Conservation (phyloP, 2,113 vertebrate species). For the Cinclus cinclus region DNA sequence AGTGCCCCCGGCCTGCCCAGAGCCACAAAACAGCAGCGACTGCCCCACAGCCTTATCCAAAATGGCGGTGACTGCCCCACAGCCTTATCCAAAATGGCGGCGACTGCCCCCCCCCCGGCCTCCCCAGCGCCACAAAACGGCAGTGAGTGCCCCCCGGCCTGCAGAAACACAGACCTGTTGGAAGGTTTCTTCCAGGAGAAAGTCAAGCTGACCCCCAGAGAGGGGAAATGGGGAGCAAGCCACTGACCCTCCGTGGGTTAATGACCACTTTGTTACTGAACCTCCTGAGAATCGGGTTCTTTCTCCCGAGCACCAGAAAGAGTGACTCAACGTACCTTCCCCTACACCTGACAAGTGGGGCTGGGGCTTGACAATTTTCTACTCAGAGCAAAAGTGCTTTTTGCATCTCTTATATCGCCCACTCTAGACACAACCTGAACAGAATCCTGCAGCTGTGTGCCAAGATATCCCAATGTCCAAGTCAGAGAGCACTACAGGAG, state of each 20-base stretch:
- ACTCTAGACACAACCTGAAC: neutral
- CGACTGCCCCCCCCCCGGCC: too few species aligned
- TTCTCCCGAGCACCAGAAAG: rapidly evolving
- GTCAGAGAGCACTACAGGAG: neutral
- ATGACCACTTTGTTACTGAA: neutral
- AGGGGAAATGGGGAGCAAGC: neutral
- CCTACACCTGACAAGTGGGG: rapidly evolving
- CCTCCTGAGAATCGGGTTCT: neutral
- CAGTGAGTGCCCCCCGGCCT: rapidly evolving
- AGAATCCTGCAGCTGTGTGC: neutral
- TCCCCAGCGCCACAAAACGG: too few species aligned
- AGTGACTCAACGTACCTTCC: neutral
- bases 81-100: rapidly evolving
- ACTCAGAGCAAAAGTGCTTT: neutral
- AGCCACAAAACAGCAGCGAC: too few species aligned
- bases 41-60: neutral
- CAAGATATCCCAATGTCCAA: neutral
- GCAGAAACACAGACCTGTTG: neutral
- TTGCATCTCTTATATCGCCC: too few species aligned
- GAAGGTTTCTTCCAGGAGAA: rapidly evolving
- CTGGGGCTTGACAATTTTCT: neutral
- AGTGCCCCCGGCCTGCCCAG: neutral
- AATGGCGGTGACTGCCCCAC: rapidly evolving
- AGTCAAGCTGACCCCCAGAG: neutral
- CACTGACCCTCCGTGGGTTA: too few species aligned